These are phyloP conservation scores for Chaetodon trifascialis DNA, from an alignment of 2,113 vertebrate species.

Conservation along the genomic window DNA sequence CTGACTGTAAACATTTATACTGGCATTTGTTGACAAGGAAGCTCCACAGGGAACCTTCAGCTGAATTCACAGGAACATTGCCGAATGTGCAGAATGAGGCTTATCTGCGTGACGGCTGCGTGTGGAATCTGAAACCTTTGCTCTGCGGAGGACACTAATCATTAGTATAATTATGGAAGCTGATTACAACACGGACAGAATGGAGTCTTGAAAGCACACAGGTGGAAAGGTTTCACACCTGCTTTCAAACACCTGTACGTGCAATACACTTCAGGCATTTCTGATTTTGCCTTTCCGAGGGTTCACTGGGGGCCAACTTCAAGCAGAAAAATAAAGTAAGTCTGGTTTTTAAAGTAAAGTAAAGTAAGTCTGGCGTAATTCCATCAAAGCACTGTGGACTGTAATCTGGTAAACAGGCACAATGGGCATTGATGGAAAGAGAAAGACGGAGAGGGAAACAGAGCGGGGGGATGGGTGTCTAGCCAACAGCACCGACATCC, in stretches of 20 bases:
- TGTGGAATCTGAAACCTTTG: not conserved
- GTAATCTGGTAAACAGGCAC: constrained; percentile 83
- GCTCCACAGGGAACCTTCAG: not conserved
- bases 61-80: not conserved
- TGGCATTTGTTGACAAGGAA: constrained; percentile 1
- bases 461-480: constrained; percentile 60
- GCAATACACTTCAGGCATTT: constrained; percentile 20
- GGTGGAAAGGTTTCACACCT: constrained; percentile 25
- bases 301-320: constrained; percentile 57
- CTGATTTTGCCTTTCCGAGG: not conserved
- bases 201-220: not conserved
- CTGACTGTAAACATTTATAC: not conserved
- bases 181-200: not conserved
- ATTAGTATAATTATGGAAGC: not conserved
- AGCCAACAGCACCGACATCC: constrained; percentile 72
- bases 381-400: constrained; percentile 80
- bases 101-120: not conserved
- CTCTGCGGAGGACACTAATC: not conserved
- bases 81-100: not conserved
- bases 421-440: constrained; percentile 78
- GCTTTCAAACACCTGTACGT: constrained; percentile 17
- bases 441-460: constrained; percentile 52
- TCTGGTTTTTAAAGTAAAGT: constrained; percentile 77
- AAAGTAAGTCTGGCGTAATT: constrained; percentile 77
- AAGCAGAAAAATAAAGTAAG: constrained; percentile 70